Conservation (phyloP, 1,140 invertebrate genomes). For the Ceratitis capitata region DNA sequence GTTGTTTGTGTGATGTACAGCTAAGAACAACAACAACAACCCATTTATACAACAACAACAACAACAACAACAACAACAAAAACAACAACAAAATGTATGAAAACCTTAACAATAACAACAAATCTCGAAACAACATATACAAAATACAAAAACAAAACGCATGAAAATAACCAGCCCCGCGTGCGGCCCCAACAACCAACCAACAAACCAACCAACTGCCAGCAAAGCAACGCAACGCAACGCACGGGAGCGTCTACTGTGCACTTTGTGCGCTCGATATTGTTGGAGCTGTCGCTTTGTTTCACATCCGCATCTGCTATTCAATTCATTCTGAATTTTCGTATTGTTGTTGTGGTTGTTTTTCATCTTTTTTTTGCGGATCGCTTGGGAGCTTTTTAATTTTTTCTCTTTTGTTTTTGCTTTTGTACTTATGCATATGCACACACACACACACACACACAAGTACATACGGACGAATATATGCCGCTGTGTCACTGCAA, state of each 20-base stretch:
- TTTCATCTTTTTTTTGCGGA: neutral
- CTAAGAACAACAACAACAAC: neutral
- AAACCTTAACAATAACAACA: no score
- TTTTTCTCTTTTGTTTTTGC: neutral
- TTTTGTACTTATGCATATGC: neutral
- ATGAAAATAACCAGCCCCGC: neutral
- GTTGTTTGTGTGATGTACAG: neutral
- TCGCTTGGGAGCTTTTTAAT: neutral
- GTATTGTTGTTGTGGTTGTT: no score
- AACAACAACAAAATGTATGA: neutral
- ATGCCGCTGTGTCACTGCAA: neutral
- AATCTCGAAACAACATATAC: neutral
- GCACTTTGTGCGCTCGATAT: no score
- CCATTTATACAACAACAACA: neutral
- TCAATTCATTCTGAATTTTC: slow-evolving; percentile 25
- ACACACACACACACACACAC: no score
- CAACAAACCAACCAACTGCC: neutral
- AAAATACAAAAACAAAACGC: neutral
- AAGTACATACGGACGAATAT: neutral
- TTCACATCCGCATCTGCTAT: slow-evolving; percentile 34
- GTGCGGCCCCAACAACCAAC: slow-evolving; percentile 11
- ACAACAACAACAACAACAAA: neutral
- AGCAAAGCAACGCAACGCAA: neutral
- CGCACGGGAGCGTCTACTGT: neutral
- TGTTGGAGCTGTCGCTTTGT: neutral